Evolutionary conservation across 2,113 vertebrate species (phyloP), one percentile per base, ranked within the genome.

Genomic region (Struthio camelus): DNA sequence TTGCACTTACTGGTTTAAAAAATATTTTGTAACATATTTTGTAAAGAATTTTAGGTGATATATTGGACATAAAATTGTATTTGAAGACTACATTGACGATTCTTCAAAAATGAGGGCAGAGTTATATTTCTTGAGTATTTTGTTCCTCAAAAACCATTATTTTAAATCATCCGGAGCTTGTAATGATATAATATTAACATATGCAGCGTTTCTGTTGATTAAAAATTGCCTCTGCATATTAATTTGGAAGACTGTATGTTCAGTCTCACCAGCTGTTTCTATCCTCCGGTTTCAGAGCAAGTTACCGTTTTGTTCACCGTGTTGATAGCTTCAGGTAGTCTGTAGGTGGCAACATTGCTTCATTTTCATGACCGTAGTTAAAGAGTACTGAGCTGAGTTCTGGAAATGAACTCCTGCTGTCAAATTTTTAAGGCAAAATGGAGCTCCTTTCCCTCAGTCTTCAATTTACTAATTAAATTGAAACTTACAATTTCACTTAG

Each of bases 231-330:
- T 3, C 3, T 1, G 54, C 14, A 19, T 9, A 0, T 28, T 3
- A 0, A 30, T 1, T 1, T 1, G 8, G 9, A 32, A 0, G 9
- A 17, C 40, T 5, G 23, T 2, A 4, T 2, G 11, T 32, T 14
- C 18, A 1, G 28, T 2, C 17, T 42, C 4, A 1, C 50, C 9
- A 24, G 23, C 25, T 27, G 30, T 19, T 14, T 46, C 42, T 14
- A 11, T 46, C 20, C 10, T 27, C 42, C 73, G 7, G 1, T 42
- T 32, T 34, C 2, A 2, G 48, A 1, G 10, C 36, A 8, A 34
- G 25, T 42, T 46, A 5, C 32, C 3, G 0, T 32, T 20, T 10
- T 14, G 22, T 17, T 56, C 11, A 51, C 9, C 0, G 69, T 78
- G 62, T 5, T 61, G 80, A 34, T 36, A 25, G 22, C 46, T 36